A percentile compares a stretch with the other conserved stretches of the same genome.
Evolutionary conservation across 2,888 invertebrate species (phyloP).

Genomic region (Steinernema carpocapsae): DNA sequence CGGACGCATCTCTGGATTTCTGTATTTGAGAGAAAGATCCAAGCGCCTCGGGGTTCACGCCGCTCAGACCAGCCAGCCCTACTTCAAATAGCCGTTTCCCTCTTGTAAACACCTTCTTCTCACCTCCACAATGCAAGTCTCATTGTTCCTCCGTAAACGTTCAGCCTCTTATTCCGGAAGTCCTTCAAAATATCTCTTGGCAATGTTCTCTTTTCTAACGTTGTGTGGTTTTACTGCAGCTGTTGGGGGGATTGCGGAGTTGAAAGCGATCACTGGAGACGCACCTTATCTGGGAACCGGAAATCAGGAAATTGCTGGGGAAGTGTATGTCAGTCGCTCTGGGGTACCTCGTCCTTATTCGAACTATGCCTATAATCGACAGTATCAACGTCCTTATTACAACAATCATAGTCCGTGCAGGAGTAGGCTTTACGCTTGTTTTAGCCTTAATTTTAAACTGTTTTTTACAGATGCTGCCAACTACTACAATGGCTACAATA

Average conservation of each 20-base stretch:
- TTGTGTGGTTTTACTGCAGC: slow-evolving; percentile 30
- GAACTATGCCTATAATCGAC: slow-evolving; percentile 22
- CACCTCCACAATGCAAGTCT: slow-evolving; percentile 5
- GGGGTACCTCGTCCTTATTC: neutral
- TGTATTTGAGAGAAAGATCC: no score
- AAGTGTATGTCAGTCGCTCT: slow-evolving; percentile 35
- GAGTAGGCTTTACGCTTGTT: slow-evolving; percentile 12
- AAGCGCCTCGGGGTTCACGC: neutral
- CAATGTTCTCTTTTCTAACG: neutral
- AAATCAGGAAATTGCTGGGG: slow-evolving; percentile 55
- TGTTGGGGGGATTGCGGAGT: slow-evolving; percentile 51
- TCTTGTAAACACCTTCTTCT: slow-evolving; percentile 1
- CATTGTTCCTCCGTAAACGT: no score
- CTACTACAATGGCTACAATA: neutral
- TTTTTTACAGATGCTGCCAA: neutral
- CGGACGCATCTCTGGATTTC: no score
- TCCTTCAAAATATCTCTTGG: no score
- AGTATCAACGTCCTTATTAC: neutral
- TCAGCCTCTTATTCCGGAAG: no score
- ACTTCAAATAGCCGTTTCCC: slow-evolving; percentile 28
- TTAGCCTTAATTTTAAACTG: neutral
- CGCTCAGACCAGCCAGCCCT: no score
- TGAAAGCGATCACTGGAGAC: slow-evolving; percentile 53
- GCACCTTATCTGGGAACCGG: slow-evolving; percentile 53
- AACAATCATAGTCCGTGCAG: neutral